phyloP scores from a whole-genome alignment of 2,888 invertebrate species.

The Drosophila melanocephala region DNA sequence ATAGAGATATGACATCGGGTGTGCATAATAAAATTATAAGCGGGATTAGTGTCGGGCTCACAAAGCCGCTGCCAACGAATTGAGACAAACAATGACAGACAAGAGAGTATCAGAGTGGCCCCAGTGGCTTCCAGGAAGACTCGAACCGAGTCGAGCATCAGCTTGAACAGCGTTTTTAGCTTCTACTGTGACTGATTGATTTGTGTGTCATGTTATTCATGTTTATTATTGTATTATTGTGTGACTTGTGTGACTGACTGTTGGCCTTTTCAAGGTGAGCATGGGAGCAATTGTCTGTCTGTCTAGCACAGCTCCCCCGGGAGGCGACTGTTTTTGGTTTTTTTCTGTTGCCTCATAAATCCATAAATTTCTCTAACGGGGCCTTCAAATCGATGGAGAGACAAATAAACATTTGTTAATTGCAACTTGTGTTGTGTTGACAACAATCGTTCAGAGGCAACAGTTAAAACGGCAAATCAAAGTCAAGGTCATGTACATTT shows the following conservation, averaged over 20 bases:
- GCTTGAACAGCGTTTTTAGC: slow-evolving; percentile 6
- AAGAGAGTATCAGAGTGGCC: slow-evolving; percentile 12
- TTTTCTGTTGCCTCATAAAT: slow-evolving; percentile 22
- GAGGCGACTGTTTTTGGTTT: slow-evolving; percentile 16
- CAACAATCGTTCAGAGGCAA: slow-evolving; percentile 20
- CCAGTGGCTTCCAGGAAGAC: slow-evolving; percentile 64
- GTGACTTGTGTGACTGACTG: not conserved
- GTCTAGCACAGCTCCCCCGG: slow-evolving; percentile 41
- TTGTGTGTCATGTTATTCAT: slow-evolving; percentile 49
- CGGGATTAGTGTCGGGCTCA: slow-evolving; percentile 76
- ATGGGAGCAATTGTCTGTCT: slow-evolving; percentile 21
- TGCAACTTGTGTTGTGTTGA: slow-evolving; percentile 2
- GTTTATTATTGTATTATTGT: slow-evolving; percentile 4
- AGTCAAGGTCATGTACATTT: slow-evolving; percentile 33
- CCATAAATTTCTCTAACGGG: slow-evolving; percentile 51
- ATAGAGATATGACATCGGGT: slow-evolving; percentile 11
- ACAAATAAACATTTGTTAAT: slow-evolving; percentile 4
- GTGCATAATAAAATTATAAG: slow-evolving; percentile 76
- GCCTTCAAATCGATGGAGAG: slow-evolving; percentile 26
- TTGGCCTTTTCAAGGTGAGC: slow-evolving; percentile 54
- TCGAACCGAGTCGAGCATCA: not conserved
- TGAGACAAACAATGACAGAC: slow-evolving; percentile 79
- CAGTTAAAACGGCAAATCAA: slow-evolving; percentile 36
- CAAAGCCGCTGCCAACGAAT: slow-evolving; percentile 63
- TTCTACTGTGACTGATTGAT: slow-evolving; percentile 80